Base-by-base conservation (phyloP, 2,888 invertebrate species). In the Heliconius ismenius region DNA sequence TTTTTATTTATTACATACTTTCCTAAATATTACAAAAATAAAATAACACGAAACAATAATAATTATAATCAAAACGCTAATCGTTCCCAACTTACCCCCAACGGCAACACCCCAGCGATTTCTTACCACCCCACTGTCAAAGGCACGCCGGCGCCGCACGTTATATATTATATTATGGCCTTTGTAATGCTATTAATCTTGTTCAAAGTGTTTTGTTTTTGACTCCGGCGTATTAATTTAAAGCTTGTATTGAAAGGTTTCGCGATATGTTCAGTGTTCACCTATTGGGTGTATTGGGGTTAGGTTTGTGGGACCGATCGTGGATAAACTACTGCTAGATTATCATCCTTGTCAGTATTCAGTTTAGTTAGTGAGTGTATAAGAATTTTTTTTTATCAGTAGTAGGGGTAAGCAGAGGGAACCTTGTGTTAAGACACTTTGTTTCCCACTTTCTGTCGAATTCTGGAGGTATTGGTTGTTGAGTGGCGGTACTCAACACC, bases 101-200 rank as follows among this genome's bases (percentile, higher is more conserved):
- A 32, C 58, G 2, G 64, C 58, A 76, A 80, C 83, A 82, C 82
- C 84, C 83, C 82, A 77, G 81, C 82, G 81, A 79, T 83, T 83
- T 84, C 84, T 84, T 84, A 83, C 84, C 82, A 85, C 88, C 88
- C 88, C 85, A 82, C 88, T 91, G 92, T 91, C 92, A 91, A 86
- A 84, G 81, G 82, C 91, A 91, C 87, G 82, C 89, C 86, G 83
- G 84, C 87, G 82, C 89, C 86, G 83, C 84, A 81, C 84, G 83
- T 90, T 91, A 90, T 91, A 91, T 92, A 92, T 91, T 86, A 89
- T 85, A 83, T 85, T 85, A 83, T 85, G 83, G 88, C 91, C 91
- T 92, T 91, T 92, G 91, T 92, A 86, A 89, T 84, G 79, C 85
- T 87, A 93, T 93, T 93, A 92, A 93, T 93, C 92, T 87, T 82